Evolutionary conservation across 1,140 invertebrate species (phyloP).

Genomic region (Zaprionus inermis): DNA sequence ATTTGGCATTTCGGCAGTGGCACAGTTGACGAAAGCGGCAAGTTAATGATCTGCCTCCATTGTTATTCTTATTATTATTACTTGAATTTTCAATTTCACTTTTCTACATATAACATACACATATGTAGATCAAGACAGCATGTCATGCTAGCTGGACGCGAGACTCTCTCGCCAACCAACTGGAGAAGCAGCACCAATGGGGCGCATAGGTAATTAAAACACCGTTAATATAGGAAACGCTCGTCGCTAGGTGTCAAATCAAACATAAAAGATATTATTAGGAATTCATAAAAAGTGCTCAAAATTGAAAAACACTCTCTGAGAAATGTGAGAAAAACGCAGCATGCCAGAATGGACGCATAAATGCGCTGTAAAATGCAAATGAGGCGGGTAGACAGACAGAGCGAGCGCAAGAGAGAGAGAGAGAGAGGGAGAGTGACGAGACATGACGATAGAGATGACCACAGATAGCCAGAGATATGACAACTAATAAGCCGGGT

Average conservation of each 20-base stretch:
- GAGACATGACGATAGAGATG: constrained; percentile 30
- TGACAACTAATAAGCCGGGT: constrained; percentile 59
- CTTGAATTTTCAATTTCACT: constrained; percentile 75
- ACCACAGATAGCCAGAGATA: constrained; percentile 38
- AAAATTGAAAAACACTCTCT: constrained; percentile 36
- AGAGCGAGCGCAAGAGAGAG: constrained; percentile 7
- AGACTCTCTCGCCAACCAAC: constrained; percentile 58
- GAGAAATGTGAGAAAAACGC: constrained; percentile 73
- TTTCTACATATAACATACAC: constrained; percentile 46
- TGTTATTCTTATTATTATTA: constrained; percentile 73
- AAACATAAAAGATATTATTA: constrained; percentile 82
- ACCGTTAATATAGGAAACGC: constrained; percentile 75
- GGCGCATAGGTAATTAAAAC: constrained; percentile 72
- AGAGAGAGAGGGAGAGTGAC: neutral
- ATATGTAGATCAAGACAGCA: constrained; percentile 31
- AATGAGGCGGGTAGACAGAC: constrained; percentile 30
- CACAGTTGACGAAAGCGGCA: constrained; percentile 77
- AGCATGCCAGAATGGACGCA: constrained; percentile 38
- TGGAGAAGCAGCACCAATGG: constrained; percentile 46
- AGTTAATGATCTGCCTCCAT: constrained; percentile 76
- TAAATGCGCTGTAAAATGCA: constrained; percentile 72
- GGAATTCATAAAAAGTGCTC: constrained; percentile 69
- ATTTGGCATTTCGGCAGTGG: constrained; percentile 65
- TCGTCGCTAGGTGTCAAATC: constrained; percentile 74
- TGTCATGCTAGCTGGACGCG: constrained; percentile 62